Base-by-base conservation (phyloP, 2,113 vertebrate species). In the Cyanistes caeruleus region DNA sequence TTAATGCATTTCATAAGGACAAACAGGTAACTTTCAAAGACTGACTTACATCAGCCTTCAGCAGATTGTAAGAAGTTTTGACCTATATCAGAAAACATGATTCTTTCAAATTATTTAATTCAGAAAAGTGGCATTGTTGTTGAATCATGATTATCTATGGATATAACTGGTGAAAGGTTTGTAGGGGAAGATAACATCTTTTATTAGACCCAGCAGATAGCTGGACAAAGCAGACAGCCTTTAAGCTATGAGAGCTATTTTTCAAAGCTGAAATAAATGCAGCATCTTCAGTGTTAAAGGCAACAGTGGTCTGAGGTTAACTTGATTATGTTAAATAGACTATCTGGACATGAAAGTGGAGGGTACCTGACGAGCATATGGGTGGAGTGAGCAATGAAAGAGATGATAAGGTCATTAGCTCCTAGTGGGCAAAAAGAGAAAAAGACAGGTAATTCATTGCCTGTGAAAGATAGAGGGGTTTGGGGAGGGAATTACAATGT, bases 1-100 rank as follows among this genome's bases (percentile, higher is more conserved):
- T 84, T 95, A 92, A 95, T 96, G 68, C 33, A 82, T 68, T 58
- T 89, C 87, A 82, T 87, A 69, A 93, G 92, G 46, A 69, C 63
- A 72, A 78, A 84, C 25, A 93, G 87, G 48, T 87, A 73, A 70
- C 76, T 78, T 95, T 51, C n/a, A 89, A 64, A 79, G 92, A 84
- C 59, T 87, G 16, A 79, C 28, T 91, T 93, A n/a, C 25, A 80
- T 33, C 6, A 93, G 84, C 82, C 73, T 85, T 87, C 64, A 96
- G 96, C 83, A 76, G 80, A 52, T 28, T 58, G 59, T 72, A 87
- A 91, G 79, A 95, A 84, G 76, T 76, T 95, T 95, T 89, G 53
- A 90, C 83, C 74, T 90, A 69, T 78, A 68, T 85, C 85, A 95
- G 33, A 56, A 93, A 84, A 64, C 12, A 44, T 35, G 3, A 7